Evolutionary conservation across 2,797 vertebrate genomes (phyloP), one percentile per base, ranked within the genome.

Genomic region (Syndactyla subalaris): DNA sequence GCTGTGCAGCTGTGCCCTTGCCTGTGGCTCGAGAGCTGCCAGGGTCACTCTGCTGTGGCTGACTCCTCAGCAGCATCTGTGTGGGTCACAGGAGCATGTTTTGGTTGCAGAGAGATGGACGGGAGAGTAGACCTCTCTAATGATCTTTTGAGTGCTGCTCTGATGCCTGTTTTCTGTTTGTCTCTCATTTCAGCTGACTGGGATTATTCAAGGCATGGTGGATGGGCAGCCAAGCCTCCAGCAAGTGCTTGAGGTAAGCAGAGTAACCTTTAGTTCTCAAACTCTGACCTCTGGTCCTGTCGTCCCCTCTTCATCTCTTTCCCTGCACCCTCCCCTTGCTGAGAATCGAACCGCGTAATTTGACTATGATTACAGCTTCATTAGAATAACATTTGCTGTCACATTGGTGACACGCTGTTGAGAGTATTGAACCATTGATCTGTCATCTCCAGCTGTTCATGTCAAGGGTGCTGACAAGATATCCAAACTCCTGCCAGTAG

Each of bases 311-410:
- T 95, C 92, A 90, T 95, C 85, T 89, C 85, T 41, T 76, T 75
- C 46, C 36, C 83, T 89, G 79, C 83, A 85, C 94, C 93, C 95
- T 86, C 95, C 76, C 80, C 94, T 96, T 97, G 91, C 94, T 95
- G 96, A 97, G 97, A 97, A 97, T 95, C 85, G 96, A 97, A 97
- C 97, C 95, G 95, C 98, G 96, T 98, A 98, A 98, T 99, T 98
- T 98, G 94, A 94, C 97, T 98, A 98, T 98, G 98, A 98, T 99
- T 98, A 98, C 97, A 84, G 97, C 97, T 98, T 98, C 97, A 98
- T 98, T 97, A 98, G 98, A 98, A 98, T 98, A 97, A 97, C 95
- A 97, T 96, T 97, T 98, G 97, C 98, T 98, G 98, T 97, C 98
- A 98, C 96, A 89, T 97, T 88, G 95, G 97, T 97, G 97, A 97